These are phyloP conservation scores for Synanthedon tipuliformis DNA, from an alignment of 2,888 invertebrate species.

Conservation along the genomic window DNA sequence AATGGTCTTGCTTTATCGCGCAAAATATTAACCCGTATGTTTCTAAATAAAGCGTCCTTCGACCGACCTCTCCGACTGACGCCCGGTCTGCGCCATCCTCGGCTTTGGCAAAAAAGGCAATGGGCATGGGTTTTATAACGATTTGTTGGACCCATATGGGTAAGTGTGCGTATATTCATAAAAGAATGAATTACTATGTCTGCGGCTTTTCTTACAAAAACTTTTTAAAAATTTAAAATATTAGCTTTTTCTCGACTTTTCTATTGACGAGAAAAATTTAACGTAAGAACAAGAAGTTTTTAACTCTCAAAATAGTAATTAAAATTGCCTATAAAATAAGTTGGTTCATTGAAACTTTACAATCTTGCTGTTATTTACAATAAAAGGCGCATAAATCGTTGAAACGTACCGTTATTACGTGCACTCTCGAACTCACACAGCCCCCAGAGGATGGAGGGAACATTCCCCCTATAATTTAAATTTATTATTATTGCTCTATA, in stretches of 20 bases:
- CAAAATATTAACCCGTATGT: background rate
- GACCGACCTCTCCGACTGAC: conserved; percentile 12
- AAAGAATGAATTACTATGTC: background rate
- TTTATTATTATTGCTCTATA: conserved; percentile 28
- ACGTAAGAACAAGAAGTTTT: no score
- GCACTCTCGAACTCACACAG: conserved; percentile 12
- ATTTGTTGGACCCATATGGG: conserved; percentile 5
- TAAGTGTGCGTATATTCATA: background rate
- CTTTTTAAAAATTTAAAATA: no score
- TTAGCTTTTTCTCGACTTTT: no score
- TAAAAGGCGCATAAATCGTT: conserved; percentile 18
- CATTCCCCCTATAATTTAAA: conserved; percentile 20
- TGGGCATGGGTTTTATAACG: conserved; percentile 14
- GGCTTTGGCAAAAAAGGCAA: conserved; percentile 12
- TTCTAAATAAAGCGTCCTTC: background rate
- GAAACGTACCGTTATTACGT: conserved; percentile 19
- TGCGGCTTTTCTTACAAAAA: background rate
- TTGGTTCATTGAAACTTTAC: background rate
- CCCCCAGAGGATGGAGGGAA: conserved; percentile 1
- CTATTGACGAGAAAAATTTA: no score
- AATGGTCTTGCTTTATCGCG: background rate
- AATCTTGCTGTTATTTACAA: conserved; percentile 5
- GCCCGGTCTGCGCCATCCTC: conserved; percentile 13
- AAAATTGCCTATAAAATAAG: no score
- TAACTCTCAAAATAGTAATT: no score